These are phyloP conservation scores for Ellobius talpinus DNA, from an alignment of 2,113 vertebrate genomes.

Conservation along the genomic window DNA sequence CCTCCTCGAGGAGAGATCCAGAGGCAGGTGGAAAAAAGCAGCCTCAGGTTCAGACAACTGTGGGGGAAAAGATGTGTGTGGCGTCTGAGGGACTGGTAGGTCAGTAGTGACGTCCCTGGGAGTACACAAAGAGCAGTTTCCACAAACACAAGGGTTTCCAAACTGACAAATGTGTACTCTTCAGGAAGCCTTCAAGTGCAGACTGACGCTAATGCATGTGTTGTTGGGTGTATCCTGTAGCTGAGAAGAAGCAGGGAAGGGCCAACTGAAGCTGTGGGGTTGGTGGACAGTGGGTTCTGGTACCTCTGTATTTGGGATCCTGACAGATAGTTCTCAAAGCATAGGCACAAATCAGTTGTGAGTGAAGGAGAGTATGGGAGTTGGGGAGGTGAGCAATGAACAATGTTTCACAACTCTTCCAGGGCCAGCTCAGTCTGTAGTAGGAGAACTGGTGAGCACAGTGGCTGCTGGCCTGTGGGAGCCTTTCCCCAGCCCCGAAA, in stretches of 20 bases:
- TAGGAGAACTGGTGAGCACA: neutral
- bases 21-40: neutral
- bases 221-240: fast-evolving
- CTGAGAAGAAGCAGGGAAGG: no score
- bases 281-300: neutral
- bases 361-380: neutral
- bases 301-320: no score
- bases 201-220: neutral
- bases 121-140: neutral
- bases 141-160: neutral
- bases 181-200: neutral
- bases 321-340: neutral
- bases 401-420: neutral
- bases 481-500: neutral
- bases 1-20: neutral
- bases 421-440: neutral
- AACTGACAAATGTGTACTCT: neutral
- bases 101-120: neutral
- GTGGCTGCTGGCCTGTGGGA: neutral
- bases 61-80: neutral
- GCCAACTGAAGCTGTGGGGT: neutral
- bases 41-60: neutral
- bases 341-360: neutral
- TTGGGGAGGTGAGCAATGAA: neutral
- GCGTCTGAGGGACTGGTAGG: neutral